Percentiles rank a stretch among this genome's conserved stretches.
Conservation (phyloP, 2,113 vertebrate species). For the Brachirus orientalis region DNA sequence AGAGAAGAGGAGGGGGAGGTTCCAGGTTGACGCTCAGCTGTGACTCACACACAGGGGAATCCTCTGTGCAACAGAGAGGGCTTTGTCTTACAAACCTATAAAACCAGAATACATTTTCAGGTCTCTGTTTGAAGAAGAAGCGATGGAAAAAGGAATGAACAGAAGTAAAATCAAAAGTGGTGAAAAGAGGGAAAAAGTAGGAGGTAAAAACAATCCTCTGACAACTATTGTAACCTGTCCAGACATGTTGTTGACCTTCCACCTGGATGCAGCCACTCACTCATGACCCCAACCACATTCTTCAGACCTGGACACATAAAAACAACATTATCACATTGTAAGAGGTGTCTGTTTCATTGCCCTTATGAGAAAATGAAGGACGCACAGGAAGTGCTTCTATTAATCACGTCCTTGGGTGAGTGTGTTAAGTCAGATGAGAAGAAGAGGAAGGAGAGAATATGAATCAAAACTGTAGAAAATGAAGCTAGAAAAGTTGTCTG, state of each 20-base stretch:
- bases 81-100: conserved; percentile 44
- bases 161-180: background rate
- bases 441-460: conserved; percentile 3
- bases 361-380: conserved; percentile 5
- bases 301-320: conserved; percentile 19
- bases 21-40: conserved; percentile 51
- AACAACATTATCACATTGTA: background rate
- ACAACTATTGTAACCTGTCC: conserved; percentile 9
- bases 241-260: conserved; percentile 20
- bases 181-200: background rate
- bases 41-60: conserved; percentile 47
- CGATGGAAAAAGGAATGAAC: background rate
- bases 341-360: conserved; percentile 1
- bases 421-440: background rate
- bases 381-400: conserved; percentile 1
- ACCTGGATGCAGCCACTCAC: conserved; percentile 1
- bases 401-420: conserved; percentile 16
- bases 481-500: conserved; percentile 1
- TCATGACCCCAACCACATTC: conserved; percentile 17
- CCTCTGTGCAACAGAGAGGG: conserved; percentile 52
- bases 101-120: conserved; percentile 31
- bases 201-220: conserved; percentile 3
- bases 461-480: conserved; percentile 14
- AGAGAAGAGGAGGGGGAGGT: conserved; percentile 30
- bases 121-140: conserved; percentile 14